Base-by-base conservation (phyloP, 2,888 invertebrate species). In the Synanthedon myopaeformis region DNA sequence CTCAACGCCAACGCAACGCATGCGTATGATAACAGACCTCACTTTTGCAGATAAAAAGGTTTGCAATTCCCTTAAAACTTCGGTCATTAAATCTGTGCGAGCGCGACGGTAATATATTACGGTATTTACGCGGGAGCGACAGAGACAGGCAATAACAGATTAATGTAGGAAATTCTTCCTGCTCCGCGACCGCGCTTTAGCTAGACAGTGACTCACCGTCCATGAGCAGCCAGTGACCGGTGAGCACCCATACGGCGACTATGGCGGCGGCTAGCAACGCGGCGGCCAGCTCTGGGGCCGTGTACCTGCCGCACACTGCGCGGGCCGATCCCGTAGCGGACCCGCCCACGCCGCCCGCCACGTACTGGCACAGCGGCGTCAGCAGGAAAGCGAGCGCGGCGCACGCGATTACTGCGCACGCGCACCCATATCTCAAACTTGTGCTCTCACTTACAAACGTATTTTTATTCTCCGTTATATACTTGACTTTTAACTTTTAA, bases 221-320 rank as follows among this genome's bases (percentile, higher is more conserved):
- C 98, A 98, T 98, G 54, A 98, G 91, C 64, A 98, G 90, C 98
- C 98, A 98, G 85, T 98, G 98, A 1, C 98, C 98, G 57, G 98
- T 98, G 59, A 98, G 91, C 66, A 98, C 96, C 98, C 98, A 98
- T 62, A 98, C 93, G 85, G 96, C 96, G 57, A 98, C 98, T 75
- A 98, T 96, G 77, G 93, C 93, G 68, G 98, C 93, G 59, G 97
- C 95, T 57, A 98, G 88, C 61, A 95, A 92, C 78, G 97, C 97
- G 57, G 98, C 96, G 69, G 97, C 91, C 57, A 98, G 89, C 89
- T 98, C 98, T 53, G 97, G 97, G 63, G 94, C 93, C 51, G 97
- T 97, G 87, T 97, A 98, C 61, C 97, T 92, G 45, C 98, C 98
- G 88, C 97, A 97, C 74, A 97, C 95, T 74, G 95, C 93, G 58